Evolutionary conservation across 1,140 invertebrate species (phyloP), one percentile per base, ranked within the genome.

Genomic region (Octopus bimaculoides): DNA sequence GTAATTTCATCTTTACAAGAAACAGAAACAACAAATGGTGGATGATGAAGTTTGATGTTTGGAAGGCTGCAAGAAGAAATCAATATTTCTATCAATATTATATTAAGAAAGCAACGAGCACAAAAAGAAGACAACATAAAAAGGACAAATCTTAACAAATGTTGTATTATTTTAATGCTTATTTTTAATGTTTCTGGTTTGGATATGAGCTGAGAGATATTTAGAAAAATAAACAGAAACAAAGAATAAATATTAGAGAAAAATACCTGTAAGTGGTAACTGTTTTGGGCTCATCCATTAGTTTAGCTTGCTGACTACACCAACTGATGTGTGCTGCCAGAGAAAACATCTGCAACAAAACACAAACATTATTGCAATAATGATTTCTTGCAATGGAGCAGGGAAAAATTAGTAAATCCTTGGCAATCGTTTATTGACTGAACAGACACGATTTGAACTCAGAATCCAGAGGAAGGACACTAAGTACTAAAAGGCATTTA

Each of bases 11-110:
- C 77, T 69, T 61, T 52, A 76, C 79, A 77, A 12, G 52, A n/a
- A 10, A 80, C 66, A 10, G 79, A 80, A 14, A 80, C 75, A 14
- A 76, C 61, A 77, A 80, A 80, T 54, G 79, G 79, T 14, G 79
- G 75, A 66, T 76, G 56, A 69, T 76, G 41, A 14, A 80, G 53
- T 66, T 53, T 53, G 9, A 77, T 26, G 8, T 41, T 77, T 7
- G 79, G 79, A 55, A 80, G 61, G n/a, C 79, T 80, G 79, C 54
- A 77, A 79, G 52, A 41, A 41, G 6, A 79, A 61, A 75, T 52
- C 52, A 52, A 74, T 53, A 0, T 61, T 0, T 80, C 5, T 61
- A 26, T 61, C 17, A 12, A 61, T 61, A 12, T 61, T 61, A 61
- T 61, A 17, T 61, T 3, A 61, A 41, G 26, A 41, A 41, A 41